These are phyloP conservation scores for Drosophila nigrodunni DNA, from an alignment of 1,140 invertebrate species.

Conservation along the genomic window DNA sequence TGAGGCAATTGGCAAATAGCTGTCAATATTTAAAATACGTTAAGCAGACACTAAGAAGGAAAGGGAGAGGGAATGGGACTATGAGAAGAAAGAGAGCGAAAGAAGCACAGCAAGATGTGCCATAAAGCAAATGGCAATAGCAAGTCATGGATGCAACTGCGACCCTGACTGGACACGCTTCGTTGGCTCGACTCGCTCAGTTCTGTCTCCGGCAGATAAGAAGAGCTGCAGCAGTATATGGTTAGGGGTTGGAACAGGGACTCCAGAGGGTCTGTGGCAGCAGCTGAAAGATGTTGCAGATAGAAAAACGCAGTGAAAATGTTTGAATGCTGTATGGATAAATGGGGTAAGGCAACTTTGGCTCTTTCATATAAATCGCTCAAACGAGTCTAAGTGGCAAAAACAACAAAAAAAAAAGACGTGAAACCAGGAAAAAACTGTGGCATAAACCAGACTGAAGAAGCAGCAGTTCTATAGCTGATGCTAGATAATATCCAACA, in stretches of 20 bases:
- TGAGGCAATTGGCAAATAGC: conserved; percentile 76
- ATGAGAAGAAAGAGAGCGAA: not conserved
- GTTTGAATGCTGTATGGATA: conserved; percentile 2
- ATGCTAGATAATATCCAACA: conserved; percentile 73
- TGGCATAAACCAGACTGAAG: conserved; percentile 50
- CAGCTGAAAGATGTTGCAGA: conserved; percentile 45
- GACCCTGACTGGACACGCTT: conserved; percentile 56
- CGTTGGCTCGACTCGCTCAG: conserved; percentile 29
- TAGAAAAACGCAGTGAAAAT: conserved; percentile 22
- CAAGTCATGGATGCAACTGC: conserved; percentile 36
- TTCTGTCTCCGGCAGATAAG: conserved; percentile 73
- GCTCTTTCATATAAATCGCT: conserved; percentile 54
- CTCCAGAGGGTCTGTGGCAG: conserved; percentile 7
- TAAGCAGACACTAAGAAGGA: conserved; percentile 18
- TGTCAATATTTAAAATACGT: conserved; percentile 76
- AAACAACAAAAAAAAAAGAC: conserved; percentile 15
- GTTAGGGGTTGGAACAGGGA: not conserved
- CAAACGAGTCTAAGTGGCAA: conserved; percentile 67
- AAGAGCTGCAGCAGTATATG: conserved; percentile 29
- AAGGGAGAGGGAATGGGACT: not conserved
- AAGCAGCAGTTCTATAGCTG: conserved; percentile 17
- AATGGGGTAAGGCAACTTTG: conserved; percentile 10
- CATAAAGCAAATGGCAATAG: conserved; percentile 19
- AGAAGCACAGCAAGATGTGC: not conserved
- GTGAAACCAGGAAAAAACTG: conserved; percentile 64